Evolutionary conservation across 2,797 vertebrate species (phyloP).

Genomic region (Enteromius trimaculatus): DNA sequence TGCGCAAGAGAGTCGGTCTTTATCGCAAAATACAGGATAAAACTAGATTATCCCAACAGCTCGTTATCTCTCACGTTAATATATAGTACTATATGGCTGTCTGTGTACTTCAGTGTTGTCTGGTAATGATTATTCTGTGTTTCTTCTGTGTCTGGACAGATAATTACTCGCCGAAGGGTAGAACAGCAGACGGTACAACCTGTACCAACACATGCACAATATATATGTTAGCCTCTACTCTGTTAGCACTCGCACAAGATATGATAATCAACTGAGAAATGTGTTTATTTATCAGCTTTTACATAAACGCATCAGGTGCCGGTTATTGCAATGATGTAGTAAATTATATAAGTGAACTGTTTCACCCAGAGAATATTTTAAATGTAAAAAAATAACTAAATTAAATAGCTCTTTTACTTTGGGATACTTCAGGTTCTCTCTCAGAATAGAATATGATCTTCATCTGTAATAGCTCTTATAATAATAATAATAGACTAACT

Average conservation of each 20-base stretch:
- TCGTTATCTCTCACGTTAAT: background rate
- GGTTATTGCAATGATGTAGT: background rate
- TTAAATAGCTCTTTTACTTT: background rate
- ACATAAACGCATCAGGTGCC: background rate
- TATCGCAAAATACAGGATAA: background rate
- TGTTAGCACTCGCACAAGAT: background rate
- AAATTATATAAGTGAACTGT: background rate
- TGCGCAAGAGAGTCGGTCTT: background rate
- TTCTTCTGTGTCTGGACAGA: constrained; percentile 5
- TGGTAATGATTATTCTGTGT: constrained; percentile 17
- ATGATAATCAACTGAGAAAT: constrained; percentile 5
- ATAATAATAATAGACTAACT: background rate
- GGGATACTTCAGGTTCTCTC: background rate
- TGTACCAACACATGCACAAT: background rate
- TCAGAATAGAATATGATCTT: background rate
- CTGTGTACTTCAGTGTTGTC: background rate
- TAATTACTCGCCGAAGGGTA: background rate
- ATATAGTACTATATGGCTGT: background rate
- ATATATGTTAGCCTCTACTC: background rate
- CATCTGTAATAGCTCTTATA: constrained; percentile 2
- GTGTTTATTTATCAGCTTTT: background rate
- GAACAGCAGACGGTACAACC: constrained; percentile 1
- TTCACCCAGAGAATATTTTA: background rate
- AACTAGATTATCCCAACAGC: background rate
- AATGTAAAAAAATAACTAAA: background rate